Percentiles rank a stretch among this genome's conserved stretches.
phyloP scores from a whole-genome alignment of 2,113 vertebrate genomes.

The Machaerirhynchus nigripectus region DNA sequence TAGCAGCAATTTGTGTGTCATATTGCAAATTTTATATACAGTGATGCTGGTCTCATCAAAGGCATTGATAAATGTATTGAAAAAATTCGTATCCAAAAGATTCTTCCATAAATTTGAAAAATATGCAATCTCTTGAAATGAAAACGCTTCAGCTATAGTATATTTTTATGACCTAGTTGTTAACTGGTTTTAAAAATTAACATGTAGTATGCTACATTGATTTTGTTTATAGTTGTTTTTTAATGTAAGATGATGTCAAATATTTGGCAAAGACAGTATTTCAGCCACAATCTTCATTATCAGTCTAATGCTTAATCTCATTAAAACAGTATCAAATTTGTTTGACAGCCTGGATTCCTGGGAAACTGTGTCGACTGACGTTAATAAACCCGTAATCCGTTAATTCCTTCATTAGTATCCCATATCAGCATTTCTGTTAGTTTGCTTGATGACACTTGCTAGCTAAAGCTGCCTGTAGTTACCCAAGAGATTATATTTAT shows the following conservation, averaged over 20 bases:
- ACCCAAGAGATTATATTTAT: neutral
- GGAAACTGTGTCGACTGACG: neutral
- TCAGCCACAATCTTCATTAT: neutral
- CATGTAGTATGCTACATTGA: neutral
- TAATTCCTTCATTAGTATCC: constrained; percentile 27
- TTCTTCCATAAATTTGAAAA: neutral
- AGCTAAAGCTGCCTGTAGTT: neutral
- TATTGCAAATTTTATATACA: neutral
- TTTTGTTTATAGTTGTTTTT: neutral
- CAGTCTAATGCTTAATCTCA: constrained; percentile 1
- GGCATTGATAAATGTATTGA: neutral
- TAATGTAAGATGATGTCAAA: neutral
- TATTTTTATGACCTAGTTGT: neutral
- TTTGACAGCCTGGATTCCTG: neutral
- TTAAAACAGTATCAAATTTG: constrained; percentile 11
- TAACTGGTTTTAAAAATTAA: neutral
- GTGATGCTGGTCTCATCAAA: neutral
- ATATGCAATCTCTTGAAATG: neutral
- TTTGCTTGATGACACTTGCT: neutral
- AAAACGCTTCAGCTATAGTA: neutral
- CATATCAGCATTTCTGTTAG: neutral
- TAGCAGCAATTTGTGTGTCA: neutral
- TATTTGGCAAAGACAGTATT: neutral
- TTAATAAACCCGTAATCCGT: neutral
- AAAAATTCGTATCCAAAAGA: neutral